These are phyloP conservation scores for Potamilus streckersoni DNA, from an alignment of 1,140 invertebrate genomes.

Conservation along the genomic window DNA sequence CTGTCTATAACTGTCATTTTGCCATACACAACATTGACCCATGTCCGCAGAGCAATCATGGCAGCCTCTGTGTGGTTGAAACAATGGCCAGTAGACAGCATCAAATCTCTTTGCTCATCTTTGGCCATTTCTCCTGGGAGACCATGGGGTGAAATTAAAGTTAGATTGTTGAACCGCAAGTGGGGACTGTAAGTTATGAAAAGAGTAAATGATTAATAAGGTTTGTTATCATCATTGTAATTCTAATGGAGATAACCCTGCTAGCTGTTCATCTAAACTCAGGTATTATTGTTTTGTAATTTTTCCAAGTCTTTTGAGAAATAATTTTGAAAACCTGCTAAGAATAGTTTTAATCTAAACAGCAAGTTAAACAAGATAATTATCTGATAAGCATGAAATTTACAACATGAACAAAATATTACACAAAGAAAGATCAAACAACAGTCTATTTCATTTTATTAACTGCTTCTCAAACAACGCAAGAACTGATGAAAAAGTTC, in stretches of 20 bases:
- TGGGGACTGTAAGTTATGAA: constrained; percentile 60
- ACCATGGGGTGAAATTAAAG: constrained; percentile 76
- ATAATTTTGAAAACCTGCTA: too few species aligned
- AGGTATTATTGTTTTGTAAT: too few species aligned
- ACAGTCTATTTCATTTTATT: too few species aligned
- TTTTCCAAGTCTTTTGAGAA: too few species aligned
- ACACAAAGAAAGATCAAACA: too few species aligned
- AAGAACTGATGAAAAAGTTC: too few species aligned
- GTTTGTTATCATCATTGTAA: neutral
- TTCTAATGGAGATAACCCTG: neutral
- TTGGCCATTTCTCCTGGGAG: constrained; percentile 70
- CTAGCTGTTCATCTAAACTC: too few species aligned
- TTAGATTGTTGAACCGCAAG: constrained; percentile 67
- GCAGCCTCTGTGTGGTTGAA: constrained; percentile 60
- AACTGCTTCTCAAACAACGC: too few species aligned
- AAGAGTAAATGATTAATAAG: neutral
- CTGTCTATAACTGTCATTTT: constrained; percentile 66
- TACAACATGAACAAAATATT: too few species aligned
- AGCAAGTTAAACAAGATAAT: too few species aligned
- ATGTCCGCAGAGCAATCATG: constrained; percentile 60
- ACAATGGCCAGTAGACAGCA: constrained; percentile 55
- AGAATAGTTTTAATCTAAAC: too few species aligned
- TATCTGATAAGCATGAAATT: too few species aligned
- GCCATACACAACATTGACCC: constrained; percentile 66
- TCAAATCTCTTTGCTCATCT: constrained; percentile 56